phyloP scores from a whole-genome alignment of 2,888 invertebrate genomes.

The Drosophila antonietae region DNA sequence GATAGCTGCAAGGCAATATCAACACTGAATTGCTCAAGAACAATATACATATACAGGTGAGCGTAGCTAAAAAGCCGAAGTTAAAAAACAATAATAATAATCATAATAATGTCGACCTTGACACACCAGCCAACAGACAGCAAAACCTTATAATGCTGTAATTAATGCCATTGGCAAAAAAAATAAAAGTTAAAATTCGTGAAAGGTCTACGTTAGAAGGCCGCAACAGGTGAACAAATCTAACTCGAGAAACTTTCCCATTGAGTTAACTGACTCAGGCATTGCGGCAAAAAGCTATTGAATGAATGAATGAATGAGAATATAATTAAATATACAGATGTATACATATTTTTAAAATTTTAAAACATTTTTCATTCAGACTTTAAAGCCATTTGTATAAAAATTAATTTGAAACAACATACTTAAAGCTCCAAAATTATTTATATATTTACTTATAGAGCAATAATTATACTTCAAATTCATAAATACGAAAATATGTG shows the following conservation, averaged over 20 bases:
- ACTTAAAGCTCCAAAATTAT: too few species aligned
- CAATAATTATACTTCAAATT: neutral
- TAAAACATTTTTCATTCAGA: too few species aligned
- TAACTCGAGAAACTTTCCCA: constrained; percentile 47
- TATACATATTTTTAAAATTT: too few species aligned
- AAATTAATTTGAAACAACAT: too few species aligned
- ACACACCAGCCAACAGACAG: constrained; percentile 54
- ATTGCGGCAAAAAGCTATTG: constrained; percentile 1
- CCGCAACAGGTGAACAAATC: constrained; percentile 18
- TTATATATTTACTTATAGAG: too few species aligned
- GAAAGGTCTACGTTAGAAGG: constrained; percentile 51
- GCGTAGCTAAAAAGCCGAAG: constrained; percentile 17
- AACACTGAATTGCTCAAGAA: constrained; percentile 49
- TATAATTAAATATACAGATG: neutral
- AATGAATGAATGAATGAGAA: too few species aligned
- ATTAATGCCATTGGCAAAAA: constrained; percentile 38
- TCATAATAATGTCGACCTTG: constrained; percentile 48
- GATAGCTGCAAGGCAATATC: constrained; percentile 28
- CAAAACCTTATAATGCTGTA: constrained; percentile 52
- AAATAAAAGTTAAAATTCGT: constrained; percentile 31
- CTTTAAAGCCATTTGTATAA: too few species aligned
- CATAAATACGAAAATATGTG: neutral
- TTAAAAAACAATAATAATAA: constrained; percentile 32
- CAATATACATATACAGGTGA: constrained; percentile 35
- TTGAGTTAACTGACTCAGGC: constrained; percentile 37